Conservation (phyloP, 2,113 vertebrate genomes). For the Lepus americanus region DNA sequence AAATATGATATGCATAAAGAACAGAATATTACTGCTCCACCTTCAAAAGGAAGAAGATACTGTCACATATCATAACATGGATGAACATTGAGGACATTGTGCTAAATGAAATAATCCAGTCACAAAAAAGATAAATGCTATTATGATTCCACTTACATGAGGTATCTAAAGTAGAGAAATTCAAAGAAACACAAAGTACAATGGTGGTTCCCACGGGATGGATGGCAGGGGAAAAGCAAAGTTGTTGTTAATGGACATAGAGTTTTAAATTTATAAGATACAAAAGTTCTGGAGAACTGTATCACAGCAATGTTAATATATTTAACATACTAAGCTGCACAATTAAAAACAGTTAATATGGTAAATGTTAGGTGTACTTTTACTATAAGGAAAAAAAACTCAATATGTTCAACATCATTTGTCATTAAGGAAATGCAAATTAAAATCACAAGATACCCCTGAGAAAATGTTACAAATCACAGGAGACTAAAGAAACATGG, state of each 20-base stretch:
- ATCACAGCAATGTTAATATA: background rate
- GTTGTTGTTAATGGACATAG: background rate
- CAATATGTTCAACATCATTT: background rate
- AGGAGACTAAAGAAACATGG: background rate
- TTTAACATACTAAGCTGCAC: background rate
- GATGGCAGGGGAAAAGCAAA: too few relatives aligned
- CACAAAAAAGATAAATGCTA: background rate
- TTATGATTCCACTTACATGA: background rate
- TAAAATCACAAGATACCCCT: background rate
- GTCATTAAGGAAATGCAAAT: slow-evolving; percentile 18
- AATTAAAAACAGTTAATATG: background rate
- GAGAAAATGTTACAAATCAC: background rate
- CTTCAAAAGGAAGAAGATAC: background rate
- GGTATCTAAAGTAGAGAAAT: background rate
- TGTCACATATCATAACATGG: background rate
- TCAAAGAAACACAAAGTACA: background rate
- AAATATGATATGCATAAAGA: background rate
- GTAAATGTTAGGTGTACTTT: background rate
- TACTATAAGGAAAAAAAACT: background rate
- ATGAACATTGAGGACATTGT: background rate
- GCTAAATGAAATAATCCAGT: background rate
- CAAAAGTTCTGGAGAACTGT: slow-evolving; percentile 8
- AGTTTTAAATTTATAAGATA: slow-evolving; percentile 17
- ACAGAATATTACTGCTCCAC: background rate
- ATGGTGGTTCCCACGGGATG: background rate